A percentile compares a stretch with the other conserved stretches of the same genome.
These are phyloP conservation scores for Eretmochelys imbricata DNA, from an alignment of 2,113 vertebrate genomes.

Conservation along the genomic window DNA sequence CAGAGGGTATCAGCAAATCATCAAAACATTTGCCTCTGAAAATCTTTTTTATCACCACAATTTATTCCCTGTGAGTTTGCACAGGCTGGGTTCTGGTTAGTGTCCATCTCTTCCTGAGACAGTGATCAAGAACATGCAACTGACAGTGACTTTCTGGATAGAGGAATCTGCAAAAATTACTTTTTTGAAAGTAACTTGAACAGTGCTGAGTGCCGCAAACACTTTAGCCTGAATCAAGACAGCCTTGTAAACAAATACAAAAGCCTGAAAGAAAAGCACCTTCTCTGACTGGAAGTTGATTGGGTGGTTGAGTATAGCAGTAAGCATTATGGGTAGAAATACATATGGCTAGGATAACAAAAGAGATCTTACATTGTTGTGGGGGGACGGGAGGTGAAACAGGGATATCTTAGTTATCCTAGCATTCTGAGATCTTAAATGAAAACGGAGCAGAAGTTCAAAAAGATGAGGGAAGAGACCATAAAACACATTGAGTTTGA, in stretches of 20 bases:
- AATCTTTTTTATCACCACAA: not conserved
- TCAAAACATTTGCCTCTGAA: conserved; percentile 49
- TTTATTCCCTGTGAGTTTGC: conserved; percentile 62
- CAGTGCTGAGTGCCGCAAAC: conserved; percentile 15
- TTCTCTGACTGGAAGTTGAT: not conserved
- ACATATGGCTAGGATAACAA: not conserved
- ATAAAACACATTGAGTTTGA: not conserved
- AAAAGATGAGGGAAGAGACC: not conserved
- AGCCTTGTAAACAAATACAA: conserved; percentile 33
- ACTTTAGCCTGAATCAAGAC: conserved; percentile 39
- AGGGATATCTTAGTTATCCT: not conserved
- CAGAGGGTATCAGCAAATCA: not conserved
- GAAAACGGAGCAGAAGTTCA: not conserved
- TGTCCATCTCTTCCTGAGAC: conserved; percentile 33
- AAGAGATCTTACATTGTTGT: not conserved
- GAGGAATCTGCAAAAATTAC: conserved; percentile 64
- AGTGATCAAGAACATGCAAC: conserved; percentile 14
- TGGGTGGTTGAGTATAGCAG: not conserved
- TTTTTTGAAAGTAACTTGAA: conserved; percentile 70
- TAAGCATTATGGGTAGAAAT: not conserved
- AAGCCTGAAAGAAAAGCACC: not conserved
- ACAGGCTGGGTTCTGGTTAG: conserved; percentile 43
- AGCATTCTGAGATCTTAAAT: not conserved
- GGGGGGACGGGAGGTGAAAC: not conserved
- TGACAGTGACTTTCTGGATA: conserved; percentile 65